Evolutionary conservation across 2,113 vertebrate genomes (phyloP), one percentile per base, ranked within the genome.

Genomic region (Vulpes vulpes): DNA sequence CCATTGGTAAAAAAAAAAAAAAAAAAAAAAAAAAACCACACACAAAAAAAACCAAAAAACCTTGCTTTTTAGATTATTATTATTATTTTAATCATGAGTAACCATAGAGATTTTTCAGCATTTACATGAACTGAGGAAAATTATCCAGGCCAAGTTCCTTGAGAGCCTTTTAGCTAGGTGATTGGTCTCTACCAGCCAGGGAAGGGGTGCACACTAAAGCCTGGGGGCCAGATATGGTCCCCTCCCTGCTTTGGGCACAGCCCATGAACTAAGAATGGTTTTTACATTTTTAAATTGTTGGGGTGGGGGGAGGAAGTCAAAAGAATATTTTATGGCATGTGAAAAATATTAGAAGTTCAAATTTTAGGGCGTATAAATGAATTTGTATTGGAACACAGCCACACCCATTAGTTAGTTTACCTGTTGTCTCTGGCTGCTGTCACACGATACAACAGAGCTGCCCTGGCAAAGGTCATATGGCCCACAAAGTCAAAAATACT

Each of bases 71-170:
- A 93, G 84, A 69, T 17, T 15, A 19, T 53, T 89, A 57, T 60
- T 55, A 55, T 69, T 81, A 88, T 76, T 73, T 73, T 43, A 11
- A 74, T 64, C 30, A 12, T 76, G 25, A 86, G 25, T 93, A 78
- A 57, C 11, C 65, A 82, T 20, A 38, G 43, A 87, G 38, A 80
- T 88, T 76, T 91, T 90, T 62, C 32, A 97, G 74, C 64, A 79
- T 89, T 43, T 27, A 82, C 11, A 10, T 16, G 53, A 15, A 71
- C n/a, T 94, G 69, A 94, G 57, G 38, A 80, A 85, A 83, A 43
- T 4, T 27, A 57, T 19, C 38, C 19, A 8, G 60, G 16, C 15
- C 30, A 78, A 82, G 49, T 60, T 85, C n/a, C 30, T 62, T 59
- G 11, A 87, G 19, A 88, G 51, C 5, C 25, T n/a, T 49, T 51